These are phyloP conservation scores for Tympanuchus pallidicinctus DNA, from an alignment of 2,113 vertebrate species.

Conservation along the genomic window DNA sequence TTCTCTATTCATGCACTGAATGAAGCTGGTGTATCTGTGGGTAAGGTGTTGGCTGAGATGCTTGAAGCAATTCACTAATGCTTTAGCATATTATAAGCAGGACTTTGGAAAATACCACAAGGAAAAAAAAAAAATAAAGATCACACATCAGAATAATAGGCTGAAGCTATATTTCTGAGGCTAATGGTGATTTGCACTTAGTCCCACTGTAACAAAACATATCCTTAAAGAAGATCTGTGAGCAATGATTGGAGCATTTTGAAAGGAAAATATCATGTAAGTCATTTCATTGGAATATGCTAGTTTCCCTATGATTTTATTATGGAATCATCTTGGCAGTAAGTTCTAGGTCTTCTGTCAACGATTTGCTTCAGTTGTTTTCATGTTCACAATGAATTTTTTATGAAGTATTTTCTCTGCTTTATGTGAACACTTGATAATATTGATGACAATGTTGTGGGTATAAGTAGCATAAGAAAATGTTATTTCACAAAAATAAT, in stretches of 20 bases:
- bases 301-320: background rate
- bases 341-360: background rate
- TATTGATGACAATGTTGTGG: background rate
- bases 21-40: background rate
- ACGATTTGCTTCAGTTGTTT: background rate
- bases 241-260: background rate
- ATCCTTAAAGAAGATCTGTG: background rate
- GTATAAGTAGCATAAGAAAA: background rate
- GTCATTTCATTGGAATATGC: background rate
- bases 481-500: background rate
- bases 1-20: rapidly evolving
- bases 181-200: background rate
- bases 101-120: background rate
- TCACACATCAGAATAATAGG: background rate
- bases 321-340: background rate
- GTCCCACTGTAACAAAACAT: background rate
- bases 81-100: background rate
- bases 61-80: background rate
- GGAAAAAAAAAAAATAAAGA: rapidly evolving
- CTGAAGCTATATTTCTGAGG: background rate
- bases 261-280: background rate
- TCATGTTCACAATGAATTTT: background rate
- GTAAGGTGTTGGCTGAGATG: background rate
- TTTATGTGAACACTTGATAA: background rate
- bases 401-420: background rate